These are phyloP conservation scores for Operophtera brumata DNA, from an alignment of 2,888 invertebrate species.

Conservation along the genomic window DNA sequence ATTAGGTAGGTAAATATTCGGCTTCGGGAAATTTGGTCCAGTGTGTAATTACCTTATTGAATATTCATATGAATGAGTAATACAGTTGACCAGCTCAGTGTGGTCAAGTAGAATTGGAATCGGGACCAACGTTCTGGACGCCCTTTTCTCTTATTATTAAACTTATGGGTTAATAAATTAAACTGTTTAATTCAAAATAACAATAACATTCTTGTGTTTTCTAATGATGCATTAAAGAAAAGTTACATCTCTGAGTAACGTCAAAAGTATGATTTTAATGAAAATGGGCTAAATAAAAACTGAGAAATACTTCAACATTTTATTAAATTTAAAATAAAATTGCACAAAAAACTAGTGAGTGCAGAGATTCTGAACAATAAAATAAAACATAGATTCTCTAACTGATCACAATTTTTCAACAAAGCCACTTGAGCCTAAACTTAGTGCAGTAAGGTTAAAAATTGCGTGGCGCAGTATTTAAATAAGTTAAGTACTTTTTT, in stretches of 20 bases:
- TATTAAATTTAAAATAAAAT: slow-evolving; percentile 42
- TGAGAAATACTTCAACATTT: slow-evolving; percentile 28
- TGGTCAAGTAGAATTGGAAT: slow-evolving; percentile 1
- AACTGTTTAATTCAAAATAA: too few relatives aligned
- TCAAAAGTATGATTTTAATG: neutral
- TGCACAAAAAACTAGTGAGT: slow-evolving; percentile 58
- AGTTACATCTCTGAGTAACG: neutral
- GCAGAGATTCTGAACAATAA: slow-evolving; percentile 55
- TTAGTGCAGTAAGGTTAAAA: slow-evolving; percentile 27
- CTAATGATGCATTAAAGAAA: neutral
- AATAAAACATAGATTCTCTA: slow-evolving; percentile 39
- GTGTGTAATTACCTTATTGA: slow-evolving; percentile 42
- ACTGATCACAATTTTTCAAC: slow-evolving; percentile 40
- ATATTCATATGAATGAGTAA: slow-evolving; percentile 40
- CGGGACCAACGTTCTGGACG: slow-evolving; percentile 2
- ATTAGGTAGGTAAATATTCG: slow-evolving; percentile 38
- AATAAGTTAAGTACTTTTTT: slow-evolving; percentile 46
- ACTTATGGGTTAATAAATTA: neutral
- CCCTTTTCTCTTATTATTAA: neutral
- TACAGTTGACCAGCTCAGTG: slow-evolving; percentile 12
- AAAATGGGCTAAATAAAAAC: slow-evolving; percentile 18
- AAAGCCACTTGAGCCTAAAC: slow-evolving; percentile 35
- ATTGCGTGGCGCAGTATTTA: slow-evolving; percentile 27
- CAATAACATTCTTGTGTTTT: too few relatives aligned
- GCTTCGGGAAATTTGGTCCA: slow-evolving; percentile 31